Base-by-base conservation (phyloP, 2,888 invertebrate species). In the Amorpha juglandis region DNA sequence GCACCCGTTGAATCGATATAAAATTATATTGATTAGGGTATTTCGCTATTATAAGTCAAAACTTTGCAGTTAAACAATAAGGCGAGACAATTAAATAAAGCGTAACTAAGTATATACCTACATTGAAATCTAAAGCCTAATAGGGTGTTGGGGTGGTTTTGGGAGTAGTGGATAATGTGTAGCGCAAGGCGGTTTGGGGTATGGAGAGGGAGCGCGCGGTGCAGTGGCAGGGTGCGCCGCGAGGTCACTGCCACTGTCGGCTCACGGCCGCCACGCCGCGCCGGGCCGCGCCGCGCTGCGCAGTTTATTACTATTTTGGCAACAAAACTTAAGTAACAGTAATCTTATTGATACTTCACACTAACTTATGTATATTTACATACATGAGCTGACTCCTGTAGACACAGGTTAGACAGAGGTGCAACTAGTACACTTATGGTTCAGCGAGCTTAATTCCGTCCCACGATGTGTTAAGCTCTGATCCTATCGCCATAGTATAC, bases 241-340 rank as follows among this genome's bases (percentile, higher is more conserved):
- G 93, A 90, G 94, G 94, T 94, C 94, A 94, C 94, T 94, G 94
- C 94, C 94, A 94, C 50, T 50, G 50, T 16, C 74, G 86, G 88
- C 90, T 88, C 88, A 88, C 88, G 91, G 74, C 67, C 65, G 69
- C 63, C 48, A 55, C 62, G 71, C 78, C n/a, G 48, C 48, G n/a
- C 48, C 48, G 48, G 55, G 71, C 78, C n/a, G 48, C 48, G n/a
- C 48, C 48, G 48, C 48, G 19, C 19, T 19, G 19, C 50, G 50
- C 19, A 76, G 82, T 76, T 79, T 78, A 76, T 80, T 73, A 87
- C 81, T 89, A 87, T 90, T 91, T 91, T 85, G 87, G 87, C 84
- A 82, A 87, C 86, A 80, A 79, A 84, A 81, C 83, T 82, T 84
- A 83, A 82, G 84, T 84, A 87, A 83, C 81, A 70, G 72, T 69